phyloP scores from a whole-genome alignment of 1,140 invertebrate species.

The Bombus huntii region DNA sequence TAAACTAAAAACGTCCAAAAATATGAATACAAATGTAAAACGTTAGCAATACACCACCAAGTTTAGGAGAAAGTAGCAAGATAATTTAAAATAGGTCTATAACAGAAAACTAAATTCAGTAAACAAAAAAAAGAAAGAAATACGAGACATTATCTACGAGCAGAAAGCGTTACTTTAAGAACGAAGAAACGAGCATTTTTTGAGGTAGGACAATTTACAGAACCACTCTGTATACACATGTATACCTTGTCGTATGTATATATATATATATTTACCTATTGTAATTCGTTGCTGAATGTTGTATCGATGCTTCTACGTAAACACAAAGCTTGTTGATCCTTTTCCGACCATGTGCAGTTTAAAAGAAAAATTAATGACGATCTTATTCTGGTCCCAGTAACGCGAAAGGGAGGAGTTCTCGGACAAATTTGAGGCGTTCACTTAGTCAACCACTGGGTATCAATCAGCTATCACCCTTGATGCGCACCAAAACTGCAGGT shows the following conservation, averaged over 20 bases:
- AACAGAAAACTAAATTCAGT: neutral
- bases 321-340: slow-evolving; percentile 77
- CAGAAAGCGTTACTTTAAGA: neutral
- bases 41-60: neutral
- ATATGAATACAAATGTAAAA: neutral
- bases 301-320: slow-evolving; percentile 72
- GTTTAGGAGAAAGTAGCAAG: neutral
- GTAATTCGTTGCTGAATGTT: slow-evolving; percentile 76
- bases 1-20: neutral
- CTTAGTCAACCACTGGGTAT: slow-evolving; percentile 89
- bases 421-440: slow-evolving; percentile 86
- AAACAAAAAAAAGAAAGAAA: neutral
- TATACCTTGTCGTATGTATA: slow-evolving; percentile 56
- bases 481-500: slow-evolving; percentile 84
- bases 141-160: no score
- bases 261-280: slow-evolving; percentile 58
- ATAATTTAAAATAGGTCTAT: neutral
- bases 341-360: slow-evolving; percentile 31
- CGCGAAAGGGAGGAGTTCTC: slow-evolving; percentile 82
- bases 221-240: slow-evolving; percentile 56
- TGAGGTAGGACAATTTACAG: slow-evolving; percentile 6
- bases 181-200: neutral
- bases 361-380: slow-evolving; percentile 25
- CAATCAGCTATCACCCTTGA: slow-evolving; percentile 85
- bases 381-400: slow-evolving; percentile 75